These are phyloP conservation scores for Astropecten irregularis DNA, from an alignment of 53 echinoderm and acorn worm genomes.

Conservation along the genomic window DNA sequence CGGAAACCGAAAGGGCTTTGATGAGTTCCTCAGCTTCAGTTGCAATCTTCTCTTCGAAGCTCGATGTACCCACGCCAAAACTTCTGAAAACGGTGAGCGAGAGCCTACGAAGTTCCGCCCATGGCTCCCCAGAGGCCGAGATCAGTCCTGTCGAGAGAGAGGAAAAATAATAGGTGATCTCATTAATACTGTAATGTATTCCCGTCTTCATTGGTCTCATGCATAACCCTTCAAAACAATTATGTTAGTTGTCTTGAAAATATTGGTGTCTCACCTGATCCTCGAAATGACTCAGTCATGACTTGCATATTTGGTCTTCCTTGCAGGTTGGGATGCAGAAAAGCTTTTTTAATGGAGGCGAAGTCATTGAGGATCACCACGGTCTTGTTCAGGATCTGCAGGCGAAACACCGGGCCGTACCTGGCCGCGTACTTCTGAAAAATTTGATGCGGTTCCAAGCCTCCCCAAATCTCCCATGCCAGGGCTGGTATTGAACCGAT, in stretches of 20 bases:
- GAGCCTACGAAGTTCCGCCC: conserved; percentile 69
- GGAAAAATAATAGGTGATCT: neutral
- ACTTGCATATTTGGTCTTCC: neutral
- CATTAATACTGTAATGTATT: no score
- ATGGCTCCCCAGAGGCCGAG: conserved; percentile 16
- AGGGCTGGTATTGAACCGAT: conserved; percentile 16
- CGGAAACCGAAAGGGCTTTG: neutral
- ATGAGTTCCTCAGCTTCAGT: conserved; percentile 44
- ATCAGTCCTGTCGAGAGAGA: conserved; percentile 32
- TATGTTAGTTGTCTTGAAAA: neutral
- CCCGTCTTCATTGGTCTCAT: no score
- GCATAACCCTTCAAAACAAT: no score
- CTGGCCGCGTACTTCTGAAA: conserved; percentile 2
- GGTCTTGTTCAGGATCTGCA: conserved; percentile 16
- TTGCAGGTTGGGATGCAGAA: conserved; percentile 12
- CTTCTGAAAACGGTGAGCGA: conserved; percentile 58
- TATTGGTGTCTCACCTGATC: neutral
- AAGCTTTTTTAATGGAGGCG: conserved; percentile 45
- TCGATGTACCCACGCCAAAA: conserved; percentile 69
- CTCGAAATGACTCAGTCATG: neutral
- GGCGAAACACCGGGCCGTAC: conserved; percentile 37
- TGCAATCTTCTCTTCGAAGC: conserved; percentile 63
- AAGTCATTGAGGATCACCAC: conserved; percentile 46
- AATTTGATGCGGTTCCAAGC: conserved; percentile 8
- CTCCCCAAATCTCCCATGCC: neutral